Evolutionary conservation across 1,140 invertebrate genomes (phyloP), one percentile per base, ranked within the genome.

Genomic region (Armadillidium nasatum): DNA sequence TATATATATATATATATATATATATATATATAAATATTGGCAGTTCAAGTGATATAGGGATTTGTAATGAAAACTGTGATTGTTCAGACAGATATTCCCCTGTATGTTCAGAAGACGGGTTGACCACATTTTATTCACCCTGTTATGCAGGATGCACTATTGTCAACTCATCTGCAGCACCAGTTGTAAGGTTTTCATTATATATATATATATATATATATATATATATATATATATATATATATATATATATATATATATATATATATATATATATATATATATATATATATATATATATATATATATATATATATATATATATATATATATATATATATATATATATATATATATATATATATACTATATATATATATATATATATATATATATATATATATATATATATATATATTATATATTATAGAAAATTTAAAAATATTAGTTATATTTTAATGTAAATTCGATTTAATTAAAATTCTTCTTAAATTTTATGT

Each of bases 121-220:
- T 33, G 33, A n/a, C 45, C 13, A 75, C 54, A 7, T 75, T 68
- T 19, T 75, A 75, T 68, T 75, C 73, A 7, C 54, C 73, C 66
- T 75, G 73, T 68, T 19, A 19, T 43, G 73, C 73, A 13, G 73
- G 73, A 23, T 75, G 73, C 33, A 69, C 23, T 0, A 0, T 11
- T 21, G 13, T 43, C n/a, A 43, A 43, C 60, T 66, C 60, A 13
- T 66, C 66, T n/a, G 73, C 54, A 21, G 21, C 54, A 6, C 45
- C 66, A 6, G 33, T 75, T 44, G 73, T 75, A 43, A 22, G 77
- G 77, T 44, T 75, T 69, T 43, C 21, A 75, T 19, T 43, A 21
- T 72, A 23, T 46, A 50, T 50, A 33, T 33, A 33, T 33, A 33
- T 33, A 33, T 33, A 33, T 33, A 33, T 33, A 43, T 60, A 60